Evolutionary conservation across 2,797 vertebrate species (phyloP), one percentile per base, ranked within the genome.

Genomic region (Gobionotothen gibberifrons): DNA sequence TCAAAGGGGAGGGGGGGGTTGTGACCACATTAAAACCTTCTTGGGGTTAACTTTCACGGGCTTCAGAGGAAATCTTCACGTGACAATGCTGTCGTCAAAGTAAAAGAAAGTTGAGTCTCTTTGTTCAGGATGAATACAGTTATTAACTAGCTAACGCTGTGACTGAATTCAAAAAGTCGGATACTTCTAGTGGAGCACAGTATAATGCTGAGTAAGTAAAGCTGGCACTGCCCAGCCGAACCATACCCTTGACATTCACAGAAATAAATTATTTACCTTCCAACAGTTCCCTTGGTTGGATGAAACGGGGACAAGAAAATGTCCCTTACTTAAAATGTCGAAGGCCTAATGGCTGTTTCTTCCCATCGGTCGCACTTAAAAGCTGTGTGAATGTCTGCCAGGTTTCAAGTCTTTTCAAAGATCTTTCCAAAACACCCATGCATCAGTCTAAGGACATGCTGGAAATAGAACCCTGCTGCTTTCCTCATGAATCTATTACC

Each of bases 191-290:
- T 5, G 3, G 54, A 39, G 74, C 11, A 7, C 55, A 15, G 70
- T 57, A 47, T 73, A 78, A 55, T 72, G 73, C 79, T 87, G 69
- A 86, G 68, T 54, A 76, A 85, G 78, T 70, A 39, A 46, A 60
- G 67, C 69, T 63, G 68, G 39, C 70, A 29, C 11, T 57, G 58
- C 49, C 76, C 74, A 67, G 65, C 72, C 68, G 68, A 80, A 67
- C 70, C 32, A 36, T 74, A 17, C 54, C 58, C 65, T 74, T 79
- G 67, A 79, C 81, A 51, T 49, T 67, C 82, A 52, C 58, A 40
- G 49, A 65, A 60, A 87, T 84, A 7, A 90, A 89, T 90, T 81
- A 89, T 91, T 89, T 77, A 86, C 76, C 48, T 36, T 62, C 44
- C 54, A 72, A 71, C 74, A 55, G 68, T 72, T 87, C 53, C 70